Evolutionary conservation across 23 tunicate genomes (phyloP), one percentile per base, ranked within the genome.

Genomic region (Phallusia fumigata): DNA sequence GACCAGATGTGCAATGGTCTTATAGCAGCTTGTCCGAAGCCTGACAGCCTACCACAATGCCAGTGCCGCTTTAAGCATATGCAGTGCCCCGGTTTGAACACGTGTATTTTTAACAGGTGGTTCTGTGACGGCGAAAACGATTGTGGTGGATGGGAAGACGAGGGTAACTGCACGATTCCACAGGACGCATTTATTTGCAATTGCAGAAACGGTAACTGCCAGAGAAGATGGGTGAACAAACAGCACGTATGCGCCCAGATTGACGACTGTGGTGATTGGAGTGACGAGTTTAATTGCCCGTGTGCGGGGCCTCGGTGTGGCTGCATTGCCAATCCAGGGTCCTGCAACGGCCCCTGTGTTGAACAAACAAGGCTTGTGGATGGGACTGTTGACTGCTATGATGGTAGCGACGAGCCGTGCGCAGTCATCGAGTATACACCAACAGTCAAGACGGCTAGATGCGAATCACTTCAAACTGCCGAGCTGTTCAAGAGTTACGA

Each of bases 261-360:
- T 30, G 35, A 77, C 58, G 53, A 77, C 58, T 77, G 81, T 35
- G 58, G 44, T 1, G 81, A 77, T 18, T 77, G 64, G 81, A 77
- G 81, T 36, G 81, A 77, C 31, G 81, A 77, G 58, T 30, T 34
- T 19, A 58, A 22, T 22, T 77, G 81, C 35, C 36, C 36, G 22
- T 77, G 81, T 36, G 22, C 81, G 12, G 58, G 33, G 1, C 47
- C 19, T 1, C 11, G 33, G 30, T 77, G 36, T 26, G 15, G 33
- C 22, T 77, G 81, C 58, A 35, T 35, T 18, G 26, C 53, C 0
- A 12, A 45, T 0, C 22, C 33, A 12, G 21, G 8, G 0, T 30
- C 81, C 1, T 77, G 81, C 44, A 77, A 40, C 26, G 12, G 53
- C 35, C 47, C 26, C 19, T 77, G 81, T 36, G 31, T 77, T 45